Evolutionary conservation across 2,113 vertebrate genomes (phyloP).

Genomic region (Polyodon spathula): DNA sequence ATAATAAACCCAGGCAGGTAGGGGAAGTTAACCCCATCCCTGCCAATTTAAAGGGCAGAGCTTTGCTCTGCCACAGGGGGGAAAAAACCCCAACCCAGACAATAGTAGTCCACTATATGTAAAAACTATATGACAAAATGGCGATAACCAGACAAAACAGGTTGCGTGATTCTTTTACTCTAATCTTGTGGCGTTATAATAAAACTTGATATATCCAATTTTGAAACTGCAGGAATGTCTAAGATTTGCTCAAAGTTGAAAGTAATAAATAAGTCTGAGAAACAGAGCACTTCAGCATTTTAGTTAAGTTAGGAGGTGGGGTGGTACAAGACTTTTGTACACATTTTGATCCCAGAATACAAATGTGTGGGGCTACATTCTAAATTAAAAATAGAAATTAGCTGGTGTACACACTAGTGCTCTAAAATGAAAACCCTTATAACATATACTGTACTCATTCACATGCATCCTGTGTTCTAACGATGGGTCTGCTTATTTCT

Average conservation of each 20-base stretch:
- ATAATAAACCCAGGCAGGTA: no score
- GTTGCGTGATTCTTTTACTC: conserved; percentile 13
- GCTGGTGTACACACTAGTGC: no score
- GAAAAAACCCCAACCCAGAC: no score
- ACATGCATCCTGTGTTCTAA: no score
- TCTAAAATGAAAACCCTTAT: no score
- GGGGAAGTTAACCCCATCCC: no score
- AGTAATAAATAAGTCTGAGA: conserved; percentile 49
- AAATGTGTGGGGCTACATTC: conserved; percentile 1
- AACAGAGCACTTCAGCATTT: background rate
- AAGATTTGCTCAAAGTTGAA: conserved; percentile 45
- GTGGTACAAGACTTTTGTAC: conserved; percentile 13
- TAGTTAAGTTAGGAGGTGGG: conserved; percentile 18
- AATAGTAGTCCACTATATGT: no score
- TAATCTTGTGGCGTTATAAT: conserved; percentile 20
- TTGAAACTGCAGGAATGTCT: conserved; percentile 51
- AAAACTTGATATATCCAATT: conserved; percentile 28
- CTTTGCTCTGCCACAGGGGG: no score
- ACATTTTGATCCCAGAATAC: conserved; percentile 10
- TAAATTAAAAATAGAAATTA: background rate
- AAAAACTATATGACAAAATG: no score
- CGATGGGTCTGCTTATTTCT: no score
- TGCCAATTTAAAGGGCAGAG: no score
- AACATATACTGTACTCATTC: no score
- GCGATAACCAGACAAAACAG: conserved; percentile 1